Base-by-base conservation (phyloP, 2,888 invertebrate species). In the Yponomeuta malinellus region DNA sequence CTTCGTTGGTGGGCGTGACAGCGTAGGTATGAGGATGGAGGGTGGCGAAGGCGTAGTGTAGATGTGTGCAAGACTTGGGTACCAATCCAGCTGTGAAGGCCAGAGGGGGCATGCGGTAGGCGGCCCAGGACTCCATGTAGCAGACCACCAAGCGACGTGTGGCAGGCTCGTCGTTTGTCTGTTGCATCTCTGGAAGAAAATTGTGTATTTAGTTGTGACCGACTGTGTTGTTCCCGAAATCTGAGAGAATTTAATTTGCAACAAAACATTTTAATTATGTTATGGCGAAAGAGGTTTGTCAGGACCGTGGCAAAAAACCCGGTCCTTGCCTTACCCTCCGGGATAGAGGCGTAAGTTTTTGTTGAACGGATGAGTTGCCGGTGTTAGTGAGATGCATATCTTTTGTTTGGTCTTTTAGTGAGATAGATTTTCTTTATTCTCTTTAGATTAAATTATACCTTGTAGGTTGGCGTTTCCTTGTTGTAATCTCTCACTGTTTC, bases 41-140 rank as follows among this genome's bases (percentile, higher is more conserved):
- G 2, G 94, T 93, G 8, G 96, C 95, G 75, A 95, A 95, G 1
- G 95, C 94, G 79, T 96, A 96, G 73, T 96, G 93, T 2, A 96
- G 86, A 79, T 96, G 96, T 2, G 96, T 95, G 84, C 96, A 96
- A 74, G 94, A 93, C 3, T 93, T 93, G 29, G 96, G 95, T 67
- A 96, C 84, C 70, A 95, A 93, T 33, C 93, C 92, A 0, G 95
- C 93, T 0, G 93, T 93, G 79, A 96, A 95, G 0, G 94, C 93
- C 71, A 95, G 90, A 0, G 95, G 96, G 48, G 95, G 94, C 66
- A 93, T 93, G 69, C 96, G 90, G 81, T 95, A 95, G 3, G 93
- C 93, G 3, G 95, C 94, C 88, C 93, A 93, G 0, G 95, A 94
- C 78, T 96, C 93, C 73, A 96, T 85, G 80, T 95, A 95, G 79